Evolutionary conservation across 2,888 invertebrate species (phyloP).

Genomic region (Heliconius hortense): DNA sequence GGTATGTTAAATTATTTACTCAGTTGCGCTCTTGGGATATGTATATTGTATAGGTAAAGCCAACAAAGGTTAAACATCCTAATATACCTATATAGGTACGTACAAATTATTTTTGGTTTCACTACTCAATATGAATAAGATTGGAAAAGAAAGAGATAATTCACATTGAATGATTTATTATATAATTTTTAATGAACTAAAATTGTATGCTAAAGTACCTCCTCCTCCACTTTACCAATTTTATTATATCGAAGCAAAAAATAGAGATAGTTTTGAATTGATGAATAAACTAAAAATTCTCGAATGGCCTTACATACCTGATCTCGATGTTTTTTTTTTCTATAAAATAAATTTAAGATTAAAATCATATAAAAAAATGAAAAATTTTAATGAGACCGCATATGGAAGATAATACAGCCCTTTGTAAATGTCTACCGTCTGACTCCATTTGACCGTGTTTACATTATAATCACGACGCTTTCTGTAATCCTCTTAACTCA

Average conservation of each 20-base stretch:
- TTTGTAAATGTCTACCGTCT: conserved; percentile 33
- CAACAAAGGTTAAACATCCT: background rate
- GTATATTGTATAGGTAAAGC: background rate
- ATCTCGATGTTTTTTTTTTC: background rate
- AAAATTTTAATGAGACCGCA: conserved; percentile 19
- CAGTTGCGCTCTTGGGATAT: background rate
- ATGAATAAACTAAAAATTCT: background rate
- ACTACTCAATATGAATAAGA: too few species aligned
- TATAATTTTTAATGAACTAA: too few species aligned
- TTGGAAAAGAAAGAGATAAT: too few species aligned
- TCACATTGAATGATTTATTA: too few species aligned
- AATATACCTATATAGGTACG: background rate
- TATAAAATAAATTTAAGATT: background rate
- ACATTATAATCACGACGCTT: conserved; percentile 50
- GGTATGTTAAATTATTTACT: background rate
- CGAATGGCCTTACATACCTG: background rate
- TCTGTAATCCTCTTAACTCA: conserved; percentile 56
- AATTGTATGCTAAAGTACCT: too few species aligned
- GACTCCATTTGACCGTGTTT: conserved; percentile 49
- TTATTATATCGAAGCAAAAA: background rate
- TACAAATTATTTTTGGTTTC: background rate
- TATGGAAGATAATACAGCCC: conserved; percentile 17
- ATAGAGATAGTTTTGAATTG: background rate
- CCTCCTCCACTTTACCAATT: too few species aligned
- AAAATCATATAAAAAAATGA: background rate